Percentiles rank a stretch among this genome's conserved stretches.
phyloP scores from a whole-genome alignment of 2,888 invertebrate genomes.

The Rambutsinella grinnellia region DNA sequence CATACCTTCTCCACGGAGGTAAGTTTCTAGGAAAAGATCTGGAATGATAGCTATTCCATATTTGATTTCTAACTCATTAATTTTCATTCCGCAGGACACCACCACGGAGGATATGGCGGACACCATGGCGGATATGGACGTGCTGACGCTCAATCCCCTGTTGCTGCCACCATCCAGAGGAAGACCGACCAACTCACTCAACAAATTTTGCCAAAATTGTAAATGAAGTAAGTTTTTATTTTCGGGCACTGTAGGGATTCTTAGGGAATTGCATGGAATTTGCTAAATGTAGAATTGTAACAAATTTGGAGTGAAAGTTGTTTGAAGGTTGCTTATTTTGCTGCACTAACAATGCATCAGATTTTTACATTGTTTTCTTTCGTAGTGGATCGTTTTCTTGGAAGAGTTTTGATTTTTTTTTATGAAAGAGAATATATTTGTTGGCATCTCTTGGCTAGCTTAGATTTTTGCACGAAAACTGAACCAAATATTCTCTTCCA shows the following conservation, averaged over 20 bases:
- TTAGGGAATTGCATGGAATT: conserved; percentile 15
- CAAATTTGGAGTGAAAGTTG: too few relatives aligned
- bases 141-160: conserved; percentile 31
- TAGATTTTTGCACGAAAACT: conserved; percentile 22
- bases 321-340: background rate
- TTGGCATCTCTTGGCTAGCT: background rate
- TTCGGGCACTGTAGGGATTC: conserved; percentile 44
- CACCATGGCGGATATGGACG: conserved; percentile 46
- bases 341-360: background rate
- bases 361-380: background rate
- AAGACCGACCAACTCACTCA: conserved; percentile 58
- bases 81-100: background rate
- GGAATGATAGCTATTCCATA: background rate
- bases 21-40: background rate
- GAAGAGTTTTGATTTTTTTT: too few relatives aligned
- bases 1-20: conserved; percentile 46
- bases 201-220: conserved; percentile 62
- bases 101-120: conserved; percentile 16
- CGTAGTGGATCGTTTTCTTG: too few relatives aligned
- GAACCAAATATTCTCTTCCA: background rate
- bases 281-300: background rate
- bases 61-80: background rate
- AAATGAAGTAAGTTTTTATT: conserved; percentile 52
- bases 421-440: background rate
- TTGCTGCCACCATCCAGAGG: conserved; percentile 54